Conservation (phyloP, 2,113 vertebrate genomes). For the Rynchops niger region DNA sequence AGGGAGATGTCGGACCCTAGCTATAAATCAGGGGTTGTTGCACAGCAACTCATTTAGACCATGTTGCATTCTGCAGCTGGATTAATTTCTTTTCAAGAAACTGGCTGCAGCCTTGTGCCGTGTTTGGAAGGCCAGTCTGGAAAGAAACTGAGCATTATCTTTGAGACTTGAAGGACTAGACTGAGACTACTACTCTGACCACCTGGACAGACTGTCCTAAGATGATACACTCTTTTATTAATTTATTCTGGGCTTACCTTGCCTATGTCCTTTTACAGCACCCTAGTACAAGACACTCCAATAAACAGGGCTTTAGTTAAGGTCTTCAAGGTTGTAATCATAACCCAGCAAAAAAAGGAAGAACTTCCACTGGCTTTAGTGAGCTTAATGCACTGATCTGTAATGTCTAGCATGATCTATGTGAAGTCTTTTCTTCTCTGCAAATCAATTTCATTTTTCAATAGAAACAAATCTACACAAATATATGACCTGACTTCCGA, state of each 20-base stretch:
- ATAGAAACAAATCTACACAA: background rate
- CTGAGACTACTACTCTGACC: background rate
- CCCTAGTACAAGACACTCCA: background rate
- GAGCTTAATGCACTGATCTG: background rate
- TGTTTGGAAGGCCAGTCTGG: background rate
- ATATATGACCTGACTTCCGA: background rate
- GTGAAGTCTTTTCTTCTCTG: background rate
- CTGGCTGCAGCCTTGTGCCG: background rate
- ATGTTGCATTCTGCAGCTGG: background rate
- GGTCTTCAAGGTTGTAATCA: background rate
- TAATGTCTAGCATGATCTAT: background rate
- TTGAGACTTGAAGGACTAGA: background rate
- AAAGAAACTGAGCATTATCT: background rate
- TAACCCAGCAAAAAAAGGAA: background rate
- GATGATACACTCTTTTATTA: background rate
- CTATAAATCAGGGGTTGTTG: background rate
- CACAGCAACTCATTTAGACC: background rate
- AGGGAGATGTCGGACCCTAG: background rate
- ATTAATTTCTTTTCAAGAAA: background rate
- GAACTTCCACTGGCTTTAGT: background rate
- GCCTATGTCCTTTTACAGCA: background rate
- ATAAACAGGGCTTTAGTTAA: background rate
- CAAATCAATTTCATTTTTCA: slow-evolving; percentile 23
- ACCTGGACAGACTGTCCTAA: background rate
- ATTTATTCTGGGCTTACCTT: background rate